Base-by-base conservation (phyloP, 2,113 vertebrate species). In the Casuarius casuarius region DNA sequence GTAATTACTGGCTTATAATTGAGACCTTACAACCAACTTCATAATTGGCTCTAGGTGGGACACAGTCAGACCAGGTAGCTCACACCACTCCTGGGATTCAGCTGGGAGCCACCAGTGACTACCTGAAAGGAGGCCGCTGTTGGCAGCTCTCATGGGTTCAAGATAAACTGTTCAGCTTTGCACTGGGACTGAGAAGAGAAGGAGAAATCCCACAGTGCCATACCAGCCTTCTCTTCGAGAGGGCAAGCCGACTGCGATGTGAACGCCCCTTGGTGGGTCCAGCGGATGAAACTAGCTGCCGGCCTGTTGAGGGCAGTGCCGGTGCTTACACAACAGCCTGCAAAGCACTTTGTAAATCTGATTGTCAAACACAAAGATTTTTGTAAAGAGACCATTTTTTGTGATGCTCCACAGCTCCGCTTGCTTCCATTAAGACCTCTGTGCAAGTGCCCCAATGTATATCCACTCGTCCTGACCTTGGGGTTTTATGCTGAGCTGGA, bases 81-180 rank as follows among this genome's bases (percentile, higher is more conserved):
- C 51, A 14, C 26, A 44, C 42, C 52, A 4, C 13, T 72, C 23
- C 92, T 58, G 59, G 26, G 20, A 17, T 1, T 14, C 44, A 46
- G 44, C 44, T 46, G 5, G 61, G 40, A 93, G 89, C 35, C 74
- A 35, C 25, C 23, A 13, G 59, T n/a, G 42, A 17, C 20, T 80
- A 18, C 26, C 56, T 21, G 48, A 78, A 51, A 54, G 75, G 62
- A 88, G 56, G 46, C 13, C 87, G 63, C 1, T 66, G 88, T 31
- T 22, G 4, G 1, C 85, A 26, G 59, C 46, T 40, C 46, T 8
- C 42, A 4, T 0, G 33, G 26, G 20, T 26, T 18, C 5, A 33
- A 46, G 38, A 49, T 31, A 58, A 90, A 66, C 5, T 7, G 15
- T 15, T 17, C 54, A 52, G 11, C 0, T 0, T 3, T 44, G 65